Evolutionary conservation across 2,797 vertebrate genomes (phyloP).

Genomic region (Neomorphus geoffroyi): DNA sequence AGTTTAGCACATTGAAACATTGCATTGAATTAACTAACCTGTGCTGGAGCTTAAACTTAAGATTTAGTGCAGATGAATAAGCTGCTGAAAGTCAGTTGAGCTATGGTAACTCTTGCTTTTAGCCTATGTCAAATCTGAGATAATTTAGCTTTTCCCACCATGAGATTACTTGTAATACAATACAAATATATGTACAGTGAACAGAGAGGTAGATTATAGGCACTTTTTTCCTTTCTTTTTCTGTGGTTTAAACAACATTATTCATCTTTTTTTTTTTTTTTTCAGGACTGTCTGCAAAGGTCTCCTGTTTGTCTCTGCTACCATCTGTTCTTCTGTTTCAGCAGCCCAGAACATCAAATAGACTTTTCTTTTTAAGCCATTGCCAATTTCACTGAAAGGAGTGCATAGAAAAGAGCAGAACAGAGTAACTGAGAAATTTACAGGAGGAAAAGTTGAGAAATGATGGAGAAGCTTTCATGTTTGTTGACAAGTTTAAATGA

Average conservation of each 20-base stretch:
- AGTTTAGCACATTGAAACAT: not conserved
- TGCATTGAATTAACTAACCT: not conserved
- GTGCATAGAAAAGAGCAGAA: not conserved
- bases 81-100: not conserved
- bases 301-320: constrained; percentile 14
- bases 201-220: not conserved
- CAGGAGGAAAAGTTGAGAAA: not conserved
- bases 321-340: constrained; percentile 43
- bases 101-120: not conserved
- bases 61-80: not conserved
- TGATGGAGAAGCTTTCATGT: not conserved
- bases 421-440: not conserved
- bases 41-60: not conserved
- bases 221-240: not conserved
- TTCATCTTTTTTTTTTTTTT: not conserved
- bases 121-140: not conserved
- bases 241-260: not conserved
- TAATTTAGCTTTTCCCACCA: not conserved
- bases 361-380: not conserved
- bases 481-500: constrained; percentile 49
- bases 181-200: not conserved
- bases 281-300: not conserved
- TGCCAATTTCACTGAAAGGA: constrained; percentile 21
- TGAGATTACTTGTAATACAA: not conserved
- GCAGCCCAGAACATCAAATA: not conserved